These are phyloP conservation scores for Pygoscelis adeliae DNA, from an alignment of 2,113 vertebrate genomes.

Conservation along the genomic window DNA sequence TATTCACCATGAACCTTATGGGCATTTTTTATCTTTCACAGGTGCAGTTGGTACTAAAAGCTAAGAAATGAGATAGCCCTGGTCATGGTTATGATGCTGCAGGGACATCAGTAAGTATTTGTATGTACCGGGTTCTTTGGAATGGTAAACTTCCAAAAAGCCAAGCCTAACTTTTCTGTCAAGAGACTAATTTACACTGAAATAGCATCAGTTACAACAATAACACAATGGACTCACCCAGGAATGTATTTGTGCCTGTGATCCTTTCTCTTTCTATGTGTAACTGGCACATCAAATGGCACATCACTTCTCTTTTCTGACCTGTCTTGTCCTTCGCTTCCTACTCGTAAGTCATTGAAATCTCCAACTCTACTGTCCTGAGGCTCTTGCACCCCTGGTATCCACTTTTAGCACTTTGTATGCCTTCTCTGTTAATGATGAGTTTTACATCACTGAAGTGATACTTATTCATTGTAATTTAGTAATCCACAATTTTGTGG, in stretches of 20 bases:
- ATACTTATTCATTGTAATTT: background rate
- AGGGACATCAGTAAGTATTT: background rate
- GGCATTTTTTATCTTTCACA: background rate
- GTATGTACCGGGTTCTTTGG: background rate
- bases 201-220: background rate
- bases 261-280: background rate
- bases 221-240: background rate
- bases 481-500: background rate
- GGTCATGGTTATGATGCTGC: background rate
- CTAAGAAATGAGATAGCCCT: background rate
- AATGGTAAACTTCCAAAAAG: background rate
- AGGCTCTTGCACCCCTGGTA: background rate
- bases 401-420: background rate
- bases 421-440: background rate
- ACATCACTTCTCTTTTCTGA: background rate
- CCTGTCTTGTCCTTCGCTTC: background rate
- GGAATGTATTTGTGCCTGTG: background rate
- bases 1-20: background rate
- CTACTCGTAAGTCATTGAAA: background rate
- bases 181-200: background rate
- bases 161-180: background rate
- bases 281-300: background rate
- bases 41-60: background rate
- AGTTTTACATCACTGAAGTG: background rate
- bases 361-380: background rate